Percentiles rank a stretch among this genome's conserved stretches.
These are phyloP conservation scores for Rotaria sp. DNA, from an alignment of 2,888 invertebrate genomes.

Conservation along the genomic window DNA sequence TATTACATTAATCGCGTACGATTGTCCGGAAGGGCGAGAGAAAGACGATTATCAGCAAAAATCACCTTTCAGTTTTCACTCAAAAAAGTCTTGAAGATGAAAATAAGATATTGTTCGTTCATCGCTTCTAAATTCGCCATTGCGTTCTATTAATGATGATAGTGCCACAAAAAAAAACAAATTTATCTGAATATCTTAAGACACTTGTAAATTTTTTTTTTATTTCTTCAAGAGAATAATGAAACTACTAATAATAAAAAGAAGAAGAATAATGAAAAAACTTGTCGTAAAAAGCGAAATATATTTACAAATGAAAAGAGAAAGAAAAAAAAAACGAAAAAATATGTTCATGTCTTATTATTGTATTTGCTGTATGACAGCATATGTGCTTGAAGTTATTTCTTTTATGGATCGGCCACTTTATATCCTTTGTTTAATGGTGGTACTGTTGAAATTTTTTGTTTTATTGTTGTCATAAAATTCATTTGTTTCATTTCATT, in stretches of 20 bases:
- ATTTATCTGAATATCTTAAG: no score
- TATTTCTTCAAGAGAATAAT: constrained; percentile 18
- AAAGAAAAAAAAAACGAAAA: neutral
- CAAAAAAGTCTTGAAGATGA: no score
- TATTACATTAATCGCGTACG: no score
- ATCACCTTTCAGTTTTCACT: no score
- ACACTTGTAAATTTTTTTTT: neutral
- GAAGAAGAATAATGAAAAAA: neutral
- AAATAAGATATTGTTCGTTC: no score
- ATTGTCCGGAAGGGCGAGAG: no score
- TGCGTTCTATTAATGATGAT: no score
- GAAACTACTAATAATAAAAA: neutral
- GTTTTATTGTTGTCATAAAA: neutral
- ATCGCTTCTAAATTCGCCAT: no score
- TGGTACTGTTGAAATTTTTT: neutral
- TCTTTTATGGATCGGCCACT: neutral
- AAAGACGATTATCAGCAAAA: no score
- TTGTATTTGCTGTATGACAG: neutral
- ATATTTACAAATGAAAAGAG: neutral
- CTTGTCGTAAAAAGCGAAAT: neutral
- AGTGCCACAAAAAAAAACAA: no score
- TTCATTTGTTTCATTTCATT: neutral
- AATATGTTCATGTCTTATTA: neutral
- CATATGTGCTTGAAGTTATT: neutral
- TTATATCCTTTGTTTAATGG: neutral